Conservation (phyloP, 2,797 vertebrate species). For the Bradypodion ventrale region DNA sequence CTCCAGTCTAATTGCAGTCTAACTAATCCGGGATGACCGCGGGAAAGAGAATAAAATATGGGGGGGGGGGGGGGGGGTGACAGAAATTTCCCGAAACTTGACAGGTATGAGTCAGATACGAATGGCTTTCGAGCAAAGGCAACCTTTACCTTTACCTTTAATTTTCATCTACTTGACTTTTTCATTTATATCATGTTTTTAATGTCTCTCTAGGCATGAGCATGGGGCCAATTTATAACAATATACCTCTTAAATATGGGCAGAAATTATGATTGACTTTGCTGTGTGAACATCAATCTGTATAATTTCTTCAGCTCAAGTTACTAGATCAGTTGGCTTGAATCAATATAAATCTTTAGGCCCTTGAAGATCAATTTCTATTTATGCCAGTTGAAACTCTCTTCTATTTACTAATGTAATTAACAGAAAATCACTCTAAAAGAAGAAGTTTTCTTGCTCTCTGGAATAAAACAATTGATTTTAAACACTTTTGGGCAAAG, state of each 20-base stretch:
- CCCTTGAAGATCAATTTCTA: slow-evolving; percentile 39
- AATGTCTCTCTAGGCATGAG: neutral
- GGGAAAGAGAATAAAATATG: no score
- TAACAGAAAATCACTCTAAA: slow-evolving; percentile 2
- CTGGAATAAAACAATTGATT: neutral
- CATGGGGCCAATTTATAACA: neutral
- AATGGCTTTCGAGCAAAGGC: no score
- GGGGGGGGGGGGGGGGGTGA: no score
- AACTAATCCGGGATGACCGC: no score
- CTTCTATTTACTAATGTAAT: slow-evolving; percentile 42
- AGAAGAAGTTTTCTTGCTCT: slow-evolving; percentile 1
- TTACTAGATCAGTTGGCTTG: slow-evolving; percentile 45
- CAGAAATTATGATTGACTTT: slow-evolving; percentile 26
- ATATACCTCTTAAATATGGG: neutral
- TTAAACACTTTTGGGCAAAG: slow-evolving; percentile 31
- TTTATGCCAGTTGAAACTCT: slow-evolving; percentile 55
- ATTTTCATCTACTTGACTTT: neutral
- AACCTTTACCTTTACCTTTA: no score
- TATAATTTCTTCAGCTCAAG: slow-evolving; percentile 55
- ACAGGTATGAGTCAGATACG: no score
- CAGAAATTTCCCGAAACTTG: no score
- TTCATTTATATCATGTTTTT: neutral
- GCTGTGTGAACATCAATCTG: slow-evolving; percentile 45
- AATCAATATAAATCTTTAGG: slow-evolving; percentile 54
- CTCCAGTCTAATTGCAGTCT: no score